phyloP scores from a whole-genome alignment of 2,888 invertebrate species.

The Diogma glabrata region DNA sequence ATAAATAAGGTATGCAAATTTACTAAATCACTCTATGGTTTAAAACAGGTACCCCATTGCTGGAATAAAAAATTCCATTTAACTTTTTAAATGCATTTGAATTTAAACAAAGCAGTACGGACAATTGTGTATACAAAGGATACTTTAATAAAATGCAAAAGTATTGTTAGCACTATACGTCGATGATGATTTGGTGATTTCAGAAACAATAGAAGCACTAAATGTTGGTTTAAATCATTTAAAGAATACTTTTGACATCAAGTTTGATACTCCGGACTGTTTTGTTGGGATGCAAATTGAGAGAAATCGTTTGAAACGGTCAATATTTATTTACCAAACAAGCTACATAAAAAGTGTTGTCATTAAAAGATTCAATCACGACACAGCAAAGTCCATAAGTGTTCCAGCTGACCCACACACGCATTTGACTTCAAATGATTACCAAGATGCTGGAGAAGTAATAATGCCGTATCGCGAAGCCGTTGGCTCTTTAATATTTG shows the following conservation, averaged over 20 bases:
- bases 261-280: neutral
- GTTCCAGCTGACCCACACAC: conserved; percentile 15
- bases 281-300: neutral
- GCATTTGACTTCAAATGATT: neutral
- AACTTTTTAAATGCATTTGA: no score
- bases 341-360: conserved; percentile 13
- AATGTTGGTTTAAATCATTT: no score
- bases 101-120: conserved; percentile 6
- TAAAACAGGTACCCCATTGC: no score
- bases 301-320: neutral
- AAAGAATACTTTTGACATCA: neutral
- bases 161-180: no score
- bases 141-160: no score
- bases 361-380: no score
- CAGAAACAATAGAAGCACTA: neutral
- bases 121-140: conserved; percentile 11
- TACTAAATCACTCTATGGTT: no score
- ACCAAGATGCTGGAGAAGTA: neutral
- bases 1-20: neutral
- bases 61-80: no score
- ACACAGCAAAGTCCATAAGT: conserved; percentile 6
- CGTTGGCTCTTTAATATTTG: conserved; percentile 21
- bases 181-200: no score
- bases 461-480: conserved; percentile 15
- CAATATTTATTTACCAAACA: conserved; percentile 13